Evolutionary conservation across 2,888 invertebrate species (phyloP), one percentile per base, ranked within the genome.

Genomic region (Hirudinaria manillensis): DNA sequence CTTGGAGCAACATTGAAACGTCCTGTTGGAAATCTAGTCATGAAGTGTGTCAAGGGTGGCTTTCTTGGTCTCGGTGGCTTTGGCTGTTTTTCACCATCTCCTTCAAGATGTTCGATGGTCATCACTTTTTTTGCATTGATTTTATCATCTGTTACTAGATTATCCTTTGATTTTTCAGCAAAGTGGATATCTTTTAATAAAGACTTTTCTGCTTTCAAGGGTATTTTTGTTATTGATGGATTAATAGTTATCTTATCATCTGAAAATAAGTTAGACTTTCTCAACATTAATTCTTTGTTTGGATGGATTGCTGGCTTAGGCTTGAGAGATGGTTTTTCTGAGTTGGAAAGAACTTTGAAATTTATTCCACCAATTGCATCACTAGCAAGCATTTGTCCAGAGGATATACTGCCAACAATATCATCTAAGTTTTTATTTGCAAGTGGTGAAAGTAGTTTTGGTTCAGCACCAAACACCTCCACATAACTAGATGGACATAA

Each of bases 401-500:
- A 36, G 10, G 36, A 36, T 36, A 10, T 36, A 10, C 36, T 36
- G 36, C 36, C 36, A 36, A 45, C 45, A 27, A n/a, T 29, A n/a
- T 61, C 61, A 10, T 61, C 29, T 10, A 16, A 27, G 68, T 32
- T 32, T 68, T 68, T 29, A 24, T 10, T 34, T 29, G 68, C n/a
- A 34, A 68, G 32, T 29, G 32, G 21, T 36, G 32, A 34, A 68
- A 13, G 34, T n/a, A 24, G 32, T 3, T 68, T 34, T 10, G 68
- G 68, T 24, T 68, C 68, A 34, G 51, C 36, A 27, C 65, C 75
- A 38, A 77, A 77, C 10, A 83, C 78, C 56, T 84, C 83, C 2
- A 86, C 78, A 78, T 83, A 85, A 70, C 79, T 82, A 13, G 81
- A 76, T 3, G 86, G 86, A 77, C 85, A 83, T 45, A 84, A 79